A percentile compares a stretch with the other conserved stretches of the same genome.
phyloP scores from a whole-genome alignment of 2,113 vertebrate species.

The Apistogramma diplotaenia region DNA sequence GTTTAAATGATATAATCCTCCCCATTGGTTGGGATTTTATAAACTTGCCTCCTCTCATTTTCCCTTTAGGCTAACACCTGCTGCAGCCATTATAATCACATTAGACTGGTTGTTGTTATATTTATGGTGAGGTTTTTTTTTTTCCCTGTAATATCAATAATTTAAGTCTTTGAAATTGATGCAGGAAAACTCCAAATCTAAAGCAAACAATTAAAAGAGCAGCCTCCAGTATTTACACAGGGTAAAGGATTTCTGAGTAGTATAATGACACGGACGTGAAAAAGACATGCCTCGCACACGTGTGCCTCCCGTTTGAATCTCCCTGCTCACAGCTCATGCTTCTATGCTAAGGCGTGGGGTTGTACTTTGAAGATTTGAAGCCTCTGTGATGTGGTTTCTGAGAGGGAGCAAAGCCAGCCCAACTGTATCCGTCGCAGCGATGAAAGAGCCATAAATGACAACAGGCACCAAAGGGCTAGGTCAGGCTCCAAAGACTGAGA shows the following conservation, averaged over 20 bases:
- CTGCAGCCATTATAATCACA: not conserved
- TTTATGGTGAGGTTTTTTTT: not conserved
- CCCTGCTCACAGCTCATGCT: not conserved
- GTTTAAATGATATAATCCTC: not conserved
- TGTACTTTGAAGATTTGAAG: slow-evolving; percentile 67
- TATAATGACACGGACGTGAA: slow-evolving; percentile 22
- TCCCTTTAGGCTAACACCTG: slow-evolving; percentile 9
- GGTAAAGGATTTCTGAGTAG: not conserved
- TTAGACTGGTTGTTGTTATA: not conserved
- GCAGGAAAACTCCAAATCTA: not conserved
- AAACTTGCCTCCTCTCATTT: not conserved
- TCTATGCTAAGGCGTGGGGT: slow-evolving; percentile 31
- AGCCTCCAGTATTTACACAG: slow-evolving; percentile 3
- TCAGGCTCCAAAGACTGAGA: slow-evolving; percentile 4
- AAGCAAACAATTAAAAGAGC: not conserved
- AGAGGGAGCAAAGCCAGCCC: slow-evolving; percentile 42
- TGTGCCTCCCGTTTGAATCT: slow-evolving; percentile 27
- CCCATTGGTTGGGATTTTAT: not conserved
- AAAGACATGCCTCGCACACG: slow-evolving; percentile 44
- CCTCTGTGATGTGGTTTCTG: slow-evolving; percentile 65
- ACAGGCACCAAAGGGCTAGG: slow-evolving; percentile 28
- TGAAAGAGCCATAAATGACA: slow-evolving; percentile 61
- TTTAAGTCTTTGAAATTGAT: not conserved
- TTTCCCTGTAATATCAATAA: not conserved
- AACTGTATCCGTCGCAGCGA: slow-evolving; percentile 39